A percentile compares a stretch with the other conserved stretches of the same genome.
phyloP scores from a whole-genome alignment of 2,113 vertebrate species.

The Canis aureus region DNA sequence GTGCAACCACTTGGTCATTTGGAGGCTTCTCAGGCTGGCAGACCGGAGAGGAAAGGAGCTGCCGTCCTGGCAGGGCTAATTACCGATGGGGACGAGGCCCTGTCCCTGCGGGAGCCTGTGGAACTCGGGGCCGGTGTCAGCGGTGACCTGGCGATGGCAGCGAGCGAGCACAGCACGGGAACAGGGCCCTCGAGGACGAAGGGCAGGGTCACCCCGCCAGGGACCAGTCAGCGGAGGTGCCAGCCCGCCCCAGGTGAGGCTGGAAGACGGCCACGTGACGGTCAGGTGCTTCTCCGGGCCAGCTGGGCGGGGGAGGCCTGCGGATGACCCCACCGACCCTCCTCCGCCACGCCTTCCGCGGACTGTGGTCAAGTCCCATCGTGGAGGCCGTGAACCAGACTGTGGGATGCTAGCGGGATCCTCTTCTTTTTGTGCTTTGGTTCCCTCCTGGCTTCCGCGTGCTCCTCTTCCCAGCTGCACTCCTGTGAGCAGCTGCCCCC shows the following conservation, averaged over 20 bases:
- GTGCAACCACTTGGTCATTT: background rate
- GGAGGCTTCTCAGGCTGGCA: background rate
- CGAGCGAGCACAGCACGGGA: background rate
- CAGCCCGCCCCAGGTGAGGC: too few species aligned
- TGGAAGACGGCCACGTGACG: background rate
- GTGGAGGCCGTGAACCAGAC: background rate
- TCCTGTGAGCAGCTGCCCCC: background rate
- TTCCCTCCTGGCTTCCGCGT: background rate
- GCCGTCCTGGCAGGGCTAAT: background rate
- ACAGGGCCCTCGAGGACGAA: background rate
- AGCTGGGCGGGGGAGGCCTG: background rate
- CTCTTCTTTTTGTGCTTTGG: background rate
- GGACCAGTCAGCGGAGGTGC: background rate
- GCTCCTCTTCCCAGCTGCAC: background rate
- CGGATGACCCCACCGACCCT: too few species aligned
- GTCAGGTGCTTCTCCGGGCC: background rate
- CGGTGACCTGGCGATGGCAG: background rate
- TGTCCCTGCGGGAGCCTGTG: background rate
- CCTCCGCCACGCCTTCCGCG: background rate
- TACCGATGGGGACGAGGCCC: background rate
- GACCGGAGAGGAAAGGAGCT: background rate
- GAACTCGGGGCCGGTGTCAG: background rate
- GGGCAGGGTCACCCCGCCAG: background rate
- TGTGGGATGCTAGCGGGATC: fast-evolving
- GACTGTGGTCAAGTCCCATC: background rate